Conservation (phyloP, 2,888 invertebrate species). For the Aleiodes alternator region DNA sequence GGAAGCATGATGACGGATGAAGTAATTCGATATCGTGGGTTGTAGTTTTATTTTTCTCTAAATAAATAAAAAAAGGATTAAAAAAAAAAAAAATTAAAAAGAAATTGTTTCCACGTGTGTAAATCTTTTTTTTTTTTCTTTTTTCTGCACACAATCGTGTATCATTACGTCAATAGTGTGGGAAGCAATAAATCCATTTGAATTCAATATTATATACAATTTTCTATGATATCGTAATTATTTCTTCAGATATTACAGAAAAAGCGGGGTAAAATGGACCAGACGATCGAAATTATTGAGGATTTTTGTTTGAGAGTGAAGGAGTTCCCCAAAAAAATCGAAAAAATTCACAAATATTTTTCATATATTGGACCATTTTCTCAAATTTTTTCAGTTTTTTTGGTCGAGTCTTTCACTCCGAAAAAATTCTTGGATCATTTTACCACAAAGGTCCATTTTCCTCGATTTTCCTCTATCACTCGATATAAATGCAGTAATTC, state of each 20-base stretch:
- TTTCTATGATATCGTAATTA: slow-evolving; percentile 12
- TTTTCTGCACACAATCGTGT: background rate
- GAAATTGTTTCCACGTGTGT: slow-evolving; percentile 36
- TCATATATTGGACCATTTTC: too few relatives aligned
- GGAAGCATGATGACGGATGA: slow-evolving; percentile 44
- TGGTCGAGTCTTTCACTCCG: too few relatives aligned
- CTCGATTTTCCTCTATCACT: background rate
- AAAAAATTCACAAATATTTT: too few relatives aligned
- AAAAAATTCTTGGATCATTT: too few relatives aligned
- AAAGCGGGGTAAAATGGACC: too few relatives aligned
- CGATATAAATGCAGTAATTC: slow-evolving; percentile 16
- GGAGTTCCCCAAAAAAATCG: too few relatives aligned
- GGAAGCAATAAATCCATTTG: background rate
- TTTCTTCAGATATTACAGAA: background rate
- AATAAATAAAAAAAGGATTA: slow-evolving; percentile 21
- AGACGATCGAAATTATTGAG: too few relatives aligned
- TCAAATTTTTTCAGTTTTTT: too few relatives aligned
- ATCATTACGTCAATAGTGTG: slow-evolving; percentile 7
- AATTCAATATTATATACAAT: slow-evolving; percentile 8
- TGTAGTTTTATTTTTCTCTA: slow-evolving; percentile 31
- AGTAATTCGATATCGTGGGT: slow-evolving; percentile 56
- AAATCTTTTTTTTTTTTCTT: slow-evolving; percentile 19
- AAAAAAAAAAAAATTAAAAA: slow-evolving; percentile 26
- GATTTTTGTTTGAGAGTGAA: too few relatives aligned
- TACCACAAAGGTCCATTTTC: too few relatives aligned